Evolutionary conservation across 2,797 vertebrate species (phyloP), one percentile per base, ranked within the genome.

Genomic region (Bryconaethiops microstoma): DNA sequence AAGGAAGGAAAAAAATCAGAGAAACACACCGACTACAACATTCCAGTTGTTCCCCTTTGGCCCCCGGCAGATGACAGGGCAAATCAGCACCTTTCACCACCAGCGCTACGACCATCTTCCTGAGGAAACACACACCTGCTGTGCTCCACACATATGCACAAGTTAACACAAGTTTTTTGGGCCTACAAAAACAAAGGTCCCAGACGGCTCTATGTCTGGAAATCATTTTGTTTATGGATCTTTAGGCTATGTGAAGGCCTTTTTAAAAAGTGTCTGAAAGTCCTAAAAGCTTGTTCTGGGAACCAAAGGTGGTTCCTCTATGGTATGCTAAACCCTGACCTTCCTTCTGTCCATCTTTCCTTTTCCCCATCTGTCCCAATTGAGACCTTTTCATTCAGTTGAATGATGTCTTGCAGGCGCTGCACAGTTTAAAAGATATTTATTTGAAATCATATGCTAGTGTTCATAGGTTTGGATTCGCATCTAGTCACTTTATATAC

Each of bases 41-140:
- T 74, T 80, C 62, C 23, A 57, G 12, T 16, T 64, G 16, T 55
- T 21, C 52, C 62, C 45, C 21, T n/a, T 29, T 16, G 10, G 10
- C 48, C 14, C 13, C 39, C 17, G 25, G 50, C 62, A 45, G 71
- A 57, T 39, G 71, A 74, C 71, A 80, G 39, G 21, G 42, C 21
- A 23, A 21, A 14, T 74, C 54, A 67, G 54, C 78, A 74, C 60
- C 50, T 59, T 54, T 74, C 21, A 67, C 60, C 17, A 21, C 25
- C 14, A 0, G 0, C 17, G 48, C 19, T 59, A n/a, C 9, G 39
- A 74, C 14, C 17, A 42, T 21, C 50, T 54, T 55, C 48, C 60
- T 55, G 70, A 71, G 29, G 54, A 54, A 77, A 54, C 10, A 62
- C 45, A 55, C 40, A 76, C 74, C 42, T 45, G 42, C 42, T 45